phyloP scores from a whole-genome alignment of 1,140 invertebrate species.

The Nebria ingens region DNA sequence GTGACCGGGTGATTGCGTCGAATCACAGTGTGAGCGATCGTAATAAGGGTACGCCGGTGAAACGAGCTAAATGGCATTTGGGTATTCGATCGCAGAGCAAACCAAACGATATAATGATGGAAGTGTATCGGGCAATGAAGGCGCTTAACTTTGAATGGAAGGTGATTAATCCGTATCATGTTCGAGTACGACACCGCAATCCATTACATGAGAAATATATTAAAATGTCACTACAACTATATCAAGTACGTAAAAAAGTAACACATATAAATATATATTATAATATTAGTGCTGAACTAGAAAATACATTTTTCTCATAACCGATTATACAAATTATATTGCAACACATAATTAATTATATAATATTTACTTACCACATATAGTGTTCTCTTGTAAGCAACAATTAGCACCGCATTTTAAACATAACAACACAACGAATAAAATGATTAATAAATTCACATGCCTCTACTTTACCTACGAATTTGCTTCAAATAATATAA shows the following conservation, averaged over 20 bases:
- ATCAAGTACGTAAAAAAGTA: constrained; percentile 52
- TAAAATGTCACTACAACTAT: constrained; percentile 97
- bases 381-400: no score
- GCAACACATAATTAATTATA: no score
- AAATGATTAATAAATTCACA: no score
- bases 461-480: no score
- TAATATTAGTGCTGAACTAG: no score
- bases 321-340: no score
- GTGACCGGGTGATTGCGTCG: constrained; percentile 47
- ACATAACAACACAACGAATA: no score
- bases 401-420: no score
- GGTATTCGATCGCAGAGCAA: constrained; percentile 97
- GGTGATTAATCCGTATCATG: constrained; percentile 92
- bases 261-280: no score
- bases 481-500: no score
- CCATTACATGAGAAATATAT: constrained; percentile 70
- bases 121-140: constrained; percentile 99
- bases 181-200: constrained; percentile 84
- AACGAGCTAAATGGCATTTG: constrained; percentile 98
- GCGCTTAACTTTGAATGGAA: constrained; percentile 97
- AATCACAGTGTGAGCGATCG: constrained; percentile 35
- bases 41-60: constrained; percentile 53
- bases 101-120: constrained; percentile 99
- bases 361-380: no score
- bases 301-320: no score